Evolutionary conservation across 2,113 vertebrate species (phyloP).

Genomic region (Cariama cristata): DNA sequence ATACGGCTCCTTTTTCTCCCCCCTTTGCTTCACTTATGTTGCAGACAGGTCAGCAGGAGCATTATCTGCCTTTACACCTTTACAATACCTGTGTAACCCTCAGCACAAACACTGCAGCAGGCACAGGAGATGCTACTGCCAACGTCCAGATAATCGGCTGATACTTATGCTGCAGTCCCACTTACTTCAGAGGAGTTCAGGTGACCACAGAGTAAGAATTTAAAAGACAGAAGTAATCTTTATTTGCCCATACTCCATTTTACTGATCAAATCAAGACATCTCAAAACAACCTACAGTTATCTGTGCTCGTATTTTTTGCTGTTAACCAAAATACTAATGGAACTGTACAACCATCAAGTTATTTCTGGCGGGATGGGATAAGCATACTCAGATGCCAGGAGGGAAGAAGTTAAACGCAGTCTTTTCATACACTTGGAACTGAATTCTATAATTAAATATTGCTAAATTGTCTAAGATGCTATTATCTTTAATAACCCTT

Average conservation of each 20-base stretch:
- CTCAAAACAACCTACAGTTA: neutral
- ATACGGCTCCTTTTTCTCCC: neutral
- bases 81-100: neutral
- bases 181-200: neutral
- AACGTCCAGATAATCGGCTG: neutral
- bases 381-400: neutral
- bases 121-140: neutral
- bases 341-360: neutral
- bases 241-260: neutral
- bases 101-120: neutral
- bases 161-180: neutral
- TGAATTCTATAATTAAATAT: slow-evolving; percentile 14
- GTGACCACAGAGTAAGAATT: neutral
- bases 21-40: neutral
- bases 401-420: neutral
- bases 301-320: neutral
- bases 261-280: neutral
- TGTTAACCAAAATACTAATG: neutral
- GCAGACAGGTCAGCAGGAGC: neutral
- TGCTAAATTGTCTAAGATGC: neutral
- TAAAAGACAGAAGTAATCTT: neutral
- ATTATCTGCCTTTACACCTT: neutral
- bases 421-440: neutral
- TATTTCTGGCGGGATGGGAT: neutral
- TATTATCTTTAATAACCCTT: neutral